Conservation (phyloP, 23 tunicate species). For the Clavelina lepadiformis region DNA sequence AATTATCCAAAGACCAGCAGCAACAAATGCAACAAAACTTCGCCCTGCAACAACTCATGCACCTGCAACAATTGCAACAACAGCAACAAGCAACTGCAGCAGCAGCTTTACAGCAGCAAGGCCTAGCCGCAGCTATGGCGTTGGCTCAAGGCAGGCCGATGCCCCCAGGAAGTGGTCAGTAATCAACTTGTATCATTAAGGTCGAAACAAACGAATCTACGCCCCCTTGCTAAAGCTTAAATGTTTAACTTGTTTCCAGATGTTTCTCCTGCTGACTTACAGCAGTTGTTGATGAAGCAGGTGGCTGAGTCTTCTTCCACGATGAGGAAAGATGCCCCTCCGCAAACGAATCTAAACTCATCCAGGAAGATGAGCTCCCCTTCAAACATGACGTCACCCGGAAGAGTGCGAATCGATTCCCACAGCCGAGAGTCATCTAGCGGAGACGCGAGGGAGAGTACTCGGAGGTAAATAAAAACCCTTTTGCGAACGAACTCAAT, state of each 20-base stretch:
- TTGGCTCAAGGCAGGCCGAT: constrained; percentile 62
- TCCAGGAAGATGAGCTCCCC: neutral
- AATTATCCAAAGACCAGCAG: constrained; percentile 28
- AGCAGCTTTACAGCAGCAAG: constrained; percentile 56
- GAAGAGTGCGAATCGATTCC: too few species aligned
- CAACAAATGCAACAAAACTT: constrained; percentile 79
- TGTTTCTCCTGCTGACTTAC: constrained; percentile 25
- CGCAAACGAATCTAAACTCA: neutral
- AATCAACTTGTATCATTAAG: neutral
- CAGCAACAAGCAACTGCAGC: constrained; percentile 86
- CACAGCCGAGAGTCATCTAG: constrained; percentile 3
- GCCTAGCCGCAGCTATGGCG: constrained; percentile 77
- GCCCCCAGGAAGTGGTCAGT: too few species aligned
- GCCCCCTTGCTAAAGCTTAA: neutral
- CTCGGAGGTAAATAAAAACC: constrained; percentile 13
- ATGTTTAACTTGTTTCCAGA: constrained; percentile 5
- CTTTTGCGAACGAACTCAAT: too few species aligned
- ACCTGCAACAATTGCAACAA: constrained; percentile 80
- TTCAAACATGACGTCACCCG: too few species aligned
- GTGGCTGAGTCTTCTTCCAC: too few species aligned
- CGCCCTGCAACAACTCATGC: constrained; percentile 89
- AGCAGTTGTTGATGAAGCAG: constrained; percentile 38
- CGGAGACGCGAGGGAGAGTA: constrained; percentile 1
- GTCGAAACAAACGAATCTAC: too few species aligned
- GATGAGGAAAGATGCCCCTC: neutral